These are phyloP conservation scores for Piprites chloris DNA, from an alignment of 2,113 vertebrate species.

Conservation along the genomic window DNA sequence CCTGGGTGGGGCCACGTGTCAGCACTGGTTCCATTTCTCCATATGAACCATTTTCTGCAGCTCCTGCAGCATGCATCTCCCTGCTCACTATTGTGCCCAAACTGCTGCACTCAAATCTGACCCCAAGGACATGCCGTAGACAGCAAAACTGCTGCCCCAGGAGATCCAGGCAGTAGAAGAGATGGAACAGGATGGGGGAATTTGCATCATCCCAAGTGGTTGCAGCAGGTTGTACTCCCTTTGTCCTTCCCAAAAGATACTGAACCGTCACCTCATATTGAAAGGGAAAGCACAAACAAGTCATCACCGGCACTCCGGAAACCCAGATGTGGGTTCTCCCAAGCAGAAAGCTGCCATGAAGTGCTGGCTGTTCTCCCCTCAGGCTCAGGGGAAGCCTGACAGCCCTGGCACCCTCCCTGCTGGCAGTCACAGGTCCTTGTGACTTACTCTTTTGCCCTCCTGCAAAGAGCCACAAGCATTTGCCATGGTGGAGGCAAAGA, in stretches of 20 bases:
- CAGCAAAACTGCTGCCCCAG: neutral
- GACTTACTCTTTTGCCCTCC: neutral
- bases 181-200: fast-evolving
- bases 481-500: neutral
- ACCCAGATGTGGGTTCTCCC: fast-evolving
- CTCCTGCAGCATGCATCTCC: neutral
- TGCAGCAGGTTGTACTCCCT: fast-evolving
- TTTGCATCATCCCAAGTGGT: neutral
- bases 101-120: neutral
- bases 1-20: fast-evolving
- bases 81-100: fast-evolving
- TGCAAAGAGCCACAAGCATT: neutral
- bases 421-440: fast-evolving
- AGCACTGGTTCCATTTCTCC: neutral
- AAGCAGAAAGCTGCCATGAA: neutral
- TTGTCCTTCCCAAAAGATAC: neutral
- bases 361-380: fast-evolving
- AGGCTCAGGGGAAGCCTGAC: too few species aligned
- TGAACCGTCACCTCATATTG: neutral
- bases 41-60: neutral
- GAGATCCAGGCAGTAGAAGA: neutral
- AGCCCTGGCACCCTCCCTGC: fast-evolving
- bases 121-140: fast-evolving
- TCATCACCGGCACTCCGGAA: neutral
- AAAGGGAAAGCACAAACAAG: neutral